phyloP scores from a whole-genome alignment of 2,888 invertebrate genomes.

The Cheilosia scutellata region DNA sequence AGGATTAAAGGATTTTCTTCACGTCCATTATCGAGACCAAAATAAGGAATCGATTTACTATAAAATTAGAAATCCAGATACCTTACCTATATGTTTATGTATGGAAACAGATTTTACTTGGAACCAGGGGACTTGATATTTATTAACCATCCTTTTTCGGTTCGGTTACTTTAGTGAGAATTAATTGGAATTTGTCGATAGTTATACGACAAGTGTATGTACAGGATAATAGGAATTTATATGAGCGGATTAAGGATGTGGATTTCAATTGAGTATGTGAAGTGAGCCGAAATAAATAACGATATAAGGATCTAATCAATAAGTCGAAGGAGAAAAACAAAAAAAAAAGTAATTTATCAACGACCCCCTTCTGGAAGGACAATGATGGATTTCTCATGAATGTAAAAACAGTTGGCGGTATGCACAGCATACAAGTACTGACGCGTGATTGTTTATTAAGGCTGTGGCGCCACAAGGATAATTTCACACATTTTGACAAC shows the following conservation, averaged over 20 bases:
- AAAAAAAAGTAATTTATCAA: conserved; percentile 22
- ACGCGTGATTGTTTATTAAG: conserved; percentile 9
- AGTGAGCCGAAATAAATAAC: conserved; percentile 36
- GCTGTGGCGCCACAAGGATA: conserved; percentile 19
- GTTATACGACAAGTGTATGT: not conserved
- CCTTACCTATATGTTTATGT: not conserved
- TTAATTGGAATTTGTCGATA: conserved; percentile 40
- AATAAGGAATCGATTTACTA: conserved; percentile 25
- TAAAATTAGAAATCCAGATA: conserved; percentile 15
- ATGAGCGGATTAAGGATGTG: conserved; percentile 3
- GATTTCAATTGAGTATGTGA: conserved; percentile 2
- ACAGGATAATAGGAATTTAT: conserved; percentile 15
- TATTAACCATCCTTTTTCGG: conserved; percentile 35
- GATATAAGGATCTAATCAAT: conserved; percentile 15
- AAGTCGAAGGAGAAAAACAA: conserved; percentile 1
- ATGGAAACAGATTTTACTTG: not conserved
- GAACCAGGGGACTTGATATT: conserved; percentile 6
- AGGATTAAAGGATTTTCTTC: conserved; percentile 12
- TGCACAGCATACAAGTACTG: not conserved
- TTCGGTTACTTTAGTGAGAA: conserved; percentile 32
- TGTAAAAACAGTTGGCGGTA: conserved; percentile 12
- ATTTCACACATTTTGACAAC: conserved; percentile 19
- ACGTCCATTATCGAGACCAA: not conserved
- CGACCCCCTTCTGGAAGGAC: not conserved
- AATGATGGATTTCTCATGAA: conserved; percentile 18